Percentiles rank a stretch among this genome's conserved stretches.
These are phyloP conservation scores for Labia minor DNA, from an alignment of 2,888 invertebrate genomes.

Conservation along the genomic window DNA sequence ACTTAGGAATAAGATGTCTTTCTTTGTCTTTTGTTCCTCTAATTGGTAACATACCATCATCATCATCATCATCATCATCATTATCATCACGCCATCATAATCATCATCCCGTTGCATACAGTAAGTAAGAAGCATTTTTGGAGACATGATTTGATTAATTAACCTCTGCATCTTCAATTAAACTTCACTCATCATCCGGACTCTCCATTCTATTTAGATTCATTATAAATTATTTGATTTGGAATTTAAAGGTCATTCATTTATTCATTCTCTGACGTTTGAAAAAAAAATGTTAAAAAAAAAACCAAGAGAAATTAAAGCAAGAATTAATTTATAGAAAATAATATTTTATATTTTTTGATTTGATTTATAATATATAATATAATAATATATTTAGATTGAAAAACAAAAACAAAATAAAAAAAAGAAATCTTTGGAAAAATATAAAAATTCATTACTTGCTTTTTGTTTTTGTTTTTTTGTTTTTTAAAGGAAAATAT, in stretches of 20 bases:
- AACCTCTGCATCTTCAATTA: constrained; percentile 7
- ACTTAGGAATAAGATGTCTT: neutral
- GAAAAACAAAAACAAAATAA: no score
- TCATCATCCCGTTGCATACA: neutral
- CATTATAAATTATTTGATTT: constrained; percentile 7
- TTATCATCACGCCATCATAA: neutral
- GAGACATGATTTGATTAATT: constrained; percentile 4
- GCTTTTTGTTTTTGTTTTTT: no score
- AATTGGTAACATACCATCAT: constrained; percentile 1
- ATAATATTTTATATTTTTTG: no score
- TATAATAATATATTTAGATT: no score
- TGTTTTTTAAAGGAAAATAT: no score
- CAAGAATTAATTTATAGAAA: neutral
- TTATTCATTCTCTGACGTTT: neutral
- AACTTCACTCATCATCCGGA: neutral
- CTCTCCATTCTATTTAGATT: constrained; percentile 1
- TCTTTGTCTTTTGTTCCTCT: constrained; percentile 1
- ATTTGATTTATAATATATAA: no score
- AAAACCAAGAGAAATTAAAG: no score
- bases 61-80: constrained; percentile 1
- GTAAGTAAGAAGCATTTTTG: constrained; percentile 9
- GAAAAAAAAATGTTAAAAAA: neutral
- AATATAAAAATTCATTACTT: no score
- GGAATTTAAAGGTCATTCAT: neutral
- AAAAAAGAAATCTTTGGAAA: no score